A percentile compares a stretch with the other conserved stretches of the same genome.
phyloP scores from a whole-genome alignment of 2,113 vertebrate genomes.

The Prinia subflava region DNA sequence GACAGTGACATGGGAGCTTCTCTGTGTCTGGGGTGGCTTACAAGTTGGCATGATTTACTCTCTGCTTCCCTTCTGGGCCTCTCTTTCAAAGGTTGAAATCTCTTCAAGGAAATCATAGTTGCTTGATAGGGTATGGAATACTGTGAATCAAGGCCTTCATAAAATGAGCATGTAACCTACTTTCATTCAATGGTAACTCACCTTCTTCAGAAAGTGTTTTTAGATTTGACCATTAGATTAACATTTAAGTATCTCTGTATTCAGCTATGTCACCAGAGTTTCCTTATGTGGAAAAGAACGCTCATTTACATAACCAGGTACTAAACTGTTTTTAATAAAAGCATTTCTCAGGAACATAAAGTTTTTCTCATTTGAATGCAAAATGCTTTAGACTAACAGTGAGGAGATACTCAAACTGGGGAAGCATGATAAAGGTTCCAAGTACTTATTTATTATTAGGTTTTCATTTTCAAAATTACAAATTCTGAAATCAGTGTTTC shows the following conservation, averaged over 20 bases:
- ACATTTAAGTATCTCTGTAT: not conserved
- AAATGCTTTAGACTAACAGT: not conserved
- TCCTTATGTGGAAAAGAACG: not conserved
- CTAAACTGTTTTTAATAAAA: not conserved
- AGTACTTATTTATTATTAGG: not conserved
- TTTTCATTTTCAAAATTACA: not conserved
- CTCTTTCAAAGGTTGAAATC: not conserved
- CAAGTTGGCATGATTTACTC: fast-evolving
- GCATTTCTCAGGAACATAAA: not conserved
- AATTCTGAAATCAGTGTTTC: not conserved
- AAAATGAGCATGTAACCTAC: not conserved
- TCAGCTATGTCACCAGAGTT: not conserved
- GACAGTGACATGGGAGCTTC: fast-evolving
- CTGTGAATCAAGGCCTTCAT: not conserved
- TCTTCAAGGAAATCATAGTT: not conserved
- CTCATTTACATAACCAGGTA: not conserved
- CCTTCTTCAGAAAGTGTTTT: not conserved
- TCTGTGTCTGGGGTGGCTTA: not conserved
- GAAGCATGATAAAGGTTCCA: not conserved
- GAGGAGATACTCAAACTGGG: not conserved
- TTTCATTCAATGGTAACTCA: not conserved
- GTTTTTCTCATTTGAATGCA: not conserved
- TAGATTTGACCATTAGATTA: not conserved
- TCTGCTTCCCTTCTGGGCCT: not conserved
- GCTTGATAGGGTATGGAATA: not conserved